A percentile compares a stretch with the other conserved stretches of the same genome.
These are phyloP conservation scores for Pocillopora damicornis DNA, from an alignment of 64 coral and sea anemone species.

Conservation along the genomic window DNA sequence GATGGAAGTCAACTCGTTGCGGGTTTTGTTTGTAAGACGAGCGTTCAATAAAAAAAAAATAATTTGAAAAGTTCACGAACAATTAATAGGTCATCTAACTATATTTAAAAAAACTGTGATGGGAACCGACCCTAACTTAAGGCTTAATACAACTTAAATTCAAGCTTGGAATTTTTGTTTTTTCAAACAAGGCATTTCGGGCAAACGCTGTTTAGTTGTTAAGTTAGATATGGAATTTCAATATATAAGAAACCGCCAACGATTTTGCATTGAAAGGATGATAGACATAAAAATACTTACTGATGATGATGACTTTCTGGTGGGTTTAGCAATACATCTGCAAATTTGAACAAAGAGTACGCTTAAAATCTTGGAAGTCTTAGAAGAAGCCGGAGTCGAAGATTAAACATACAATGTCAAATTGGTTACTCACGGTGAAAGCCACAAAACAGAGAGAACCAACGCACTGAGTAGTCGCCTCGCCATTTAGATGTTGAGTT, in stretches of 20 bases:
- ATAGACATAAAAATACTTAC: slow-evolving; percentile 4
- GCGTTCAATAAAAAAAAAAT: neutral
- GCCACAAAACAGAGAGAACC: slow-evolving; percentile 17
- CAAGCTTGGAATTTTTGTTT: neutral
- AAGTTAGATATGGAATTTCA: neutral
- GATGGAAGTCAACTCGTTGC: neutral
- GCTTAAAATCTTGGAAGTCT: slow-evolving; percentile 11
- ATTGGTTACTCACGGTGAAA: slow-evolving; percentile 11
- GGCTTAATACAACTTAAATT: neutral
- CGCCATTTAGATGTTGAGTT: slow-evolving; percentile 19
- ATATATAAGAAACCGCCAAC: slow-evolving; percentile 11
- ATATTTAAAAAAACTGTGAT: neutral
- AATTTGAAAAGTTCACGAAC: neutral
- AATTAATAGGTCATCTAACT: neutral
- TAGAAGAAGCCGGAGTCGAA: neutral
- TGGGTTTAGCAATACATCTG: slow-evolving; percentile 13
- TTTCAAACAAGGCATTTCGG: neutral
- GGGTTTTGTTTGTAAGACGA: neutral
- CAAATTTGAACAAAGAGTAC: slow-evolving; percentile 8
- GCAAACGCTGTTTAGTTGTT: neutral
- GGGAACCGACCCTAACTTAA: neutral
- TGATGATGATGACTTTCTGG: neutral
- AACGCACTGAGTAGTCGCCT: neutral
- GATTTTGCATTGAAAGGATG: neutral
- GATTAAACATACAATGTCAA: neutral